These are phyloP conservation scores for Cuculus canorus DNA, from an alignment of 2,797 vertebrate species.

Conservation along the genomic window DNA sequence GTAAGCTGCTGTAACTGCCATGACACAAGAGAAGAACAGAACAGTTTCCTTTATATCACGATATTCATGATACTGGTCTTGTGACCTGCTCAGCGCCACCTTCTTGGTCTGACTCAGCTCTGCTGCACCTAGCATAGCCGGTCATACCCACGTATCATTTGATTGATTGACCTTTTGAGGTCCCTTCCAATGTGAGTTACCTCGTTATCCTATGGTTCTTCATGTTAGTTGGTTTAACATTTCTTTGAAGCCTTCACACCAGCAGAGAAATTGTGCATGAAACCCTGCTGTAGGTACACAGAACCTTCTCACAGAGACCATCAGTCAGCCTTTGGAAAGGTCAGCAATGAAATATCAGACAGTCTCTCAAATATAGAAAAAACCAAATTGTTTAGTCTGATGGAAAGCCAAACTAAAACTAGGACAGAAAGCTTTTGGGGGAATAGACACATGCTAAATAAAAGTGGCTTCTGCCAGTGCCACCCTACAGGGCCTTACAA, in stretches of 20 bases:
- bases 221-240: background rate
- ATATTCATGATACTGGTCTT: background rate
- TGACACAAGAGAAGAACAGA: background rate
- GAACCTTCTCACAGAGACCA: background rate
- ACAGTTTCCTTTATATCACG: background rate
- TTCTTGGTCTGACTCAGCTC: background rate
- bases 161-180: background rate
- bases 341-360: background rate
- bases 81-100: background rate
- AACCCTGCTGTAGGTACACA: background rate
- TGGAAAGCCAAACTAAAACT: constrained; percentile 48
- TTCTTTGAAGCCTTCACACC: background rate
- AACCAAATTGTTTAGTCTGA: background rate
- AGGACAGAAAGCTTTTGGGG: constrained; percentile 56
- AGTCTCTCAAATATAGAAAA: background rate
- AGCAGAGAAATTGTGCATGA: background rate
- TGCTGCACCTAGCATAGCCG: background rate
- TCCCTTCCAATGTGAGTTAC: background rate
- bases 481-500: constrained; percentile 45
- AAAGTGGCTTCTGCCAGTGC: constrained; percentile 45
- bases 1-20: background rate
- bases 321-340: background rate
- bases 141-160: background rate
- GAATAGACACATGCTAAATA: constrained; percentile 41
- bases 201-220: background rate